phyloP scores from a whole-genome alignment of 2,113 vertebrate species.

The Orycteropus afer region DNA sequence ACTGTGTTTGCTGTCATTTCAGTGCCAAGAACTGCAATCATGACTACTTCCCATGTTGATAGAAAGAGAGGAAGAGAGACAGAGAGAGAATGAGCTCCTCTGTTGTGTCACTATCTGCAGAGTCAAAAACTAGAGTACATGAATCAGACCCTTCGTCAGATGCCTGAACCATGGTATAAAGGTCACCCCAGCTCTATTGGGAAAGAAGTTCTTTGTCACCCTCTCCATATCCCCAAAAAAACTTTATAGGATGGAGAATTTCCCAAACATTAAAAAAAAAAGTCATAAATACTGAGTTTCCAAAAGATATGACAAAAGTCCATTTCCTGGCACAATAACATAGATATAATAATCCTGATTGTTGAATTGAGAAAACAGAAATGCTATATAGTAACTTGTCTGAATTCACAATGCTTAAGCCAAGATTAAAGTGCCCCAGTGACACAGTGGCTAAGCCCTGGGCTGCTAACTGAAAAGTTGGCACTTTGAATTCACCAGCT shows the following conservation, averaged over 20 bases:
- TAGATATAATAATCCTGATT: background rate
- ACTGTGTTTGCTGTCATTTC: background rate
- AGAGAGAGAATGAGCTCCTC: background rate
- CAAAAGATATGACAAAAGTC: background rate
- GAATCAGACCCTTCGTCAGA: background rate
- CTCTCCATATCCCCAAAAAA: background rate
- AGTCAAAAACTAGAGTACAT: background rate
- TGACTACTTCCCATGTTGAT: background rate
- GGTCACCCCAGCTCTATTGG: background rate
- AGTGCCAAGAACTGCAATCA: background rate
- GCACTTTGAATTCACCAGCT: too few relatives aligned
- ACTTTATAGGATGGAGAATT: background rate
- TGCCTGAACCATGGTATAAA: accelerated
- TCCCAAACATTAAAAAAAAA: background rate
- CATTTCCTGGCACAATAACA: background rate
- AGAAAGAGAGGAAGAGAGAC: background rate
- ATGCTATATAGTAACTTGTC: background rate
- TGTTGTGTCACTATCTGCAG: background rate
- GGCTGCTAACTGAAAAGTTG: too few relatives aligned
- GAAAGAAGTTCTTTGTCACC: background rate
- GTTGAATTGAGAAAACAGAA: background rate
- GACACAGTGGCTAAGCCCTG: too few relatives aligned
- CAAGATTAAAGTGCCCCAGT: background rate
- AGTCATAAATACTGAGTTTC: background rate
- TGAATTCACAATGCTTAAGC: background rate